phyloP scores from a whole-genome alignment of 2,113 vertebrate species.

The Cichladusa arquata region DNA sequence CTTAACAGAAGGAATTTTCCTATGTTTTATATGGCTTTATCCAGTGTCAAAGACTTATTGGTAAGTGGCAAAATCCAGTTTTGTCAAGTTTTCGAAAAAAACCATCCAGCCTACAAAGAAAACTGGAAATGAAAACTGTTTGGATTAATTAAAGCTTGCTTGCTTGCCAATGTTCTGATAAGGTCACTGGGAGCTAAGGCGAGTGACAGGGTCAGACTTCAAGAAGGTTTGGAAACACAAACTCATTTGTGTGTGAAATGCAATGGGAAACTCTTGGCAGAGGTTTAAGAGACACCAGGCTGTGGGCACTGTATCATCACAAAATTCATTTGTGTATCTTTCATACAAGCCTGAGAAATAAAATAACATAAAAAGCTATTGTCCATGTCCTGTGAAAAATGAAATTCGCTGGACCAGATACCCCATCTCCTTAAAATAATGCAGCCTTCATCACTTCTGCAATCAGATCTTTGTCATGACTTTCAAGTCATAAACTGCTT shows the following conservation, averaged over 20 bases:
- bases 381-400: constrained; percentile 70
- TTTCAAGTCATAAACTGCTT: constrained; percentile 57
- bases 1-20: neutral
- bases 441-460: constrained; percentile 50
- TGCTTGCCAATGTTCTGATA: neutral
- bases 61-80: neutral
- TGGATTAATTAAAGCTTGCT: neutral
- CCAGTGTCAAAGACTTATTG: neutral
- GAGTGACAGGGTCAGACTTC: neutral
- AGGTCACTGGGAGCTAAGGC: neutral
- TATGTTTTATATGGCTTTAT: neutral
- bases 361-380: constrained; percentile 76
- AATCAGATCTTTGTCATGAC: constrained; percentile 17
- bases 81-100: neutral
- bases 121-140: neutral
- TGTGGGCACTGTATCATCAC: constrained; percentile 2
- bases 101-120: neutral
- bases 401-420: constrained; percentile 64
- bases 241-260: neutral
- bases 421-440: constrained; percentile 70
- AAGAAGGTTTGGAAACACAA: neutral
- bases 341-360: constrained; percentile 59
- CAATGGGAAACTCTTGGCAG: neutral
- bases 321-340: constrained; percentile 15
- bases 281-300: neutral